A percentile compares a stretch with the other conserved stretches of the same genome.
Evolutionary conservation across 2,113 vertebrate genomes (phyloP).

Genomic region (Phainopepla nitens): DNA sequence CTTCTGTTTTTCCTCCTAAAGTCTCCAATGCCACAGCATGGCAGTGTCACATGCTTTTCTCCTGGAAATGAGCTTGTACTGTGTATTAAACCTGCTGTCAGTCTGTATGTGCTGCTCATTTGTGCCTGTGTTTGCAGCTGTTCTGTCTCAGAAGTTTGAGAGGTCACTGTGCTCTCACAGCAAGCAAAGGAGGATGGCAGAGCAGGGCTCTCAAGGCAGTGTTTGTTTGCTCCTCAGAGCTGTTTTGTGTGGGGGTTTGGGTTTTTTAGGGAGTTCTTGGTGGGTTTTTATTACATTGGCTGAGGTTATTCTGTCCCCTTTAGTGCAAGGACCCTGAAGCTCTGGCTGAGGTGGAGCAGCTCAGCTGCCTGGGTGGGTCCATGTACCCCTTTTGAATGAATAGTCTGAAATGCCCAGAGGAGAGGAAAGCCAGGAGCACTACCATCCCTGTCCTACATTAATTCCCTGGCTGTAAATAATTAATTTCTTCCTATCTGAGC

Average conservation of each 20-base stretch:
- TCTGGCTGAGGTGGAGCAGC: not conserved
- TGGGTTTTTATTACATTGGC: not conserved
- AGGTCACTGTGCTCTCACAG: not conserved
- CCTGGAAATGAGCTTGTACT: conserved; percentile 42
- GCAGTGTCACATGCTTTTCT: conserved; percentile 34
- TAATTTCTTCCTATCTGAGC: not conserved
- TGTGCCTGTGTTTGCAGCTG: conserved; percentile 57
- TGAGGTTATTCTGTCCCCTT: not conserved
- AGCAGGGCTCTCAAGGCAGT: not conserved
- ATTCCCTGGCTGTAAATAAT: not conserved
- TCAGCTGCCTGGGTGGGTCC: not conserved
- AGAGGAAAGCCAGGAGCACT: not conserved
- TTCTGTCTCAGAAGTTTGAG: not conserved
- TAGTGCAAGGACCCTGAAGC: not conserved
- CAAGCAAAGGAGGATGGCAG: not conserved
- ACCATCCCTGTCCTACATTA: not conserved
- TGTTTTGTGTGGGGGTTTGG: not conserved
- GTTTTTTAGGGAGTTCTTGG: not conserved
- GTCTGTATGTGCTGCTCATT: conserved; percentile 51
- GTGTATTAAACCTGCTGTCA: conserved; percentile 28
- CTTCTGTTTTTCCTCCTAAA: conserved; percentile 32
- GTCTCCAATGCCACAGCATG: conserved; percentile 34
- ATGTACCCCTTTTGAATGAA: not conserved
- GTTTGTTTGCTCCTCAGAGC: not conserved
- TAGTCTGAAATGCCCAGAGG: not conserved